Evolutionary conservation across 1,140 invertebrate species (phyloP), one percentile per base, ranked within the genome.

Genomic region (Ceratina calcarata): DNA sequence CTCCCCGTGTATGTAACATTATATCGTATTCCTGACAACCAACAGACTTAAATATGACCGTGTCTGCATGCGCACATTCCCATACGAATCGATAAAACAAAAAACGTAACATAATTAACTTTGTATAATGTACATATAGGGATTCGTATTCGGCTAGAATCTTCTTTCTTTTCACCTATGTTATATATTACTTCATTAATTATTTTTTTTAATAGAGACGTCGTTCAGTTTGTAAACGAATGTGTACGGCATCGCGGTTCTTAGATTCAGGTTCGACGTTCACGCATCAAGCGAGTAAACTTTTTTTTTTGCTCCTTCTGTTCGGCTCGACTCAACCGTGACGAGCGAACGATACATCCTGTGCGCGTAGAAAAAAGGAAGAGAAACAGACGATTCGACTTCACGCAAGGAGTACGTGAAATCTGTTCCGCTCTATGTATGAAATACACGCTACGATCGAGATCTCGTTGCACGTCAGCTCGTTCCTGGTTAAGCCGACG

Each of bases 81-180:
- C 66, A 57, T 80, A 80, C 72, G 76, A 80, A 81, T 84, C 83
- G 78, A 82, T 80, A 64, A 86, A 87, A 87, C 65, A 80, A 82
- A 88, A 84, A 88, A 84, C 70, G 73, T 87, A 90, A 87, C 83
- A 88, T 89, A 90, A 89, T 90, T 84, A 90, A 90, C 78, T 84
- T 90, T 84, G 85, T 89, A 89, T 89, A 88, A 87, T 90, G 84
- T 89, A 90, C 87, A 90, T 89, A 83, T 85, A 91, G 87, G 84
- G 80, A 90, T 88, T 88, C 82, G 70, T 88, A 87, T 87, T 79
- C 75, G 83, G 68, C 84, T 90, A 90, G 79, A 83, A 87, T 89
- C 78, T 81, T 79, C 78, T 82, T 71, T 74, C 72, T 83, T 87
- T 67, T 82, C 51, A 55, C 55, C 70, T 83, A 82, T 77, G 58